Conservation (phyloP, 2,797 vertebrate genomes). For the Spondyliosoma cantharus region DNA sequence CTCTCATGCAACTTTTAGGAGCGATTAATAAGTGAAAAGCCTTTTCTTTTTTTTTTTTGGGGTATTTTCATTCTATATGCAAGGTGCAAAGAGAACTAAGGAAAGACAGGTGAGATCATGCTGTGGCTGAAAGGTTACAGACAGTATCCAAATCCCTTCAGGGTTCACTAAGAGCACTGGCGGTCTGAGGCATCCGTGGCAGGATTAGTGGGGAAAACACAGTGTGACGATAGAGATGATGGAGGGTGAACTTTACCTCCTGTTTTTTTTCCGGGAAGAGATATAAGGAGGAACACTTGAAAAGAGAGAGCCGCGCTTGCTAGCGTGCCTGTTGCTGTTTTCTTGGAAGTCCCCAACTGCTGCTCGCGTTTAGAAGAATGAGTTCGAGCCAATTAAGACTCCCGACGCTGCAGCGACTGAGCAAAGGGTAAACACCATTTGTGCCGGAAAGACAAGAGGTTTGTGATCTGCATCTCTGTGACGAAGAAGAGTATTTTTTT, state of each 20-base stretch:
- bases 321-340: slow-evolving; percentile 49
- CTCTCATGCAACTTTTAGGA: slow-evolving; percentile 75
- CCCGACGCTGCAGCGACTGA: slow-evolving; percentile 54
- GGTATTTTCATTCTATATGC: slow-evolving; percentile 56
- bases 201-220: slow-evolving; percentile 25
- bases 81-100: slow-evolving; percentile 61
- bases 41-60: slow-evolving; percentile 50
- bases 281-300: slow-evolving; percentile 15
- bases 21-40: slow-evolving; percentile 77
- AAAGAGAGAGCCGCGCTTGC: slow-evolving; percentile 18
- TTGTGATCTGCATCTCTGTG: slow-evolving; percentile 23
- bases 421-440: slow-evolving; percentile 68
- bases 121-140: slow-evolving; percentile 39
- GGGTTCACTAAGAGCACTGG: slow-evolving; percentile 52
- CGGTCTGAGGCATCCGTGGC: slow-evolving; percentile 25
- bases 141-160: slow-evolving; percentile 59
- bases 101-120: slow-evolving; percentile 26
- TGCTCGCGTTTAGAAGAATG: slow-evolving; percentile 54
- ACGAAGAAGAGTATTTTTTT: background rate
- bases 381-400: slow-evolving; percentile 73
- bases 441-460: slow-evolving; percentile 44
- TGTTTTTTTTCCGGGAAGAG: slow-evolving; percentile 49
- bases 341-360: slow-evolving; percentile 70
- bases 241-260: slow-evolving; percentile 44
- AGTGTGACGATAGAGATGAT: slow-evolving; percentile 32